Evolutionary conservation across 2,113 vertebrate genomes (phyloP), one percentile per base, ranked within the genome.

Genomic region (Tichodroma muraria): DNA sequence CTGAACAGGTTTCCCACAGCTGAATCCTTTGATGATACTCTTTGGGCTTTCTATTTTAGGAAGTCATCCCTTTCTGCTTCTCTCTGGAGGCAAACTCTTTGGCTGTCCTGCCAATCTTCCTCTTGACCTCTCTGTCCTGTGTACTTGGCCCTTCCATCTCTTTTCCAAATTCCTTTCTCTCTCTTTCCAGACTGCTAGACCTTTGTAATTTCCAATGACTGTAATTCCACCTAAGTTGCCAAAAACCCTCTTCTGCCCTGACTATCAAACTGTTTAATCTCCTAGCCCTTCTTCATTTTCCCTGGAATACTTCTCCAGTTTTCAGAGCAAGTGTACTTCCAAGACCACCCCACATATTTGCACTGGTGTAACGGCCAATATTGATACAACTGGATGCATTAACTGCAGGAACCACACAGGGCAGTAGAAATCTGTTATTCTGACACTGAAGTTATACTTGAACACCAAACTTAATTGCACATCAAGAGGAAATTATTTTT

Each of bases 1-100:
- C 82, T 85, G 89, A 84, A 97, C 94, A 97, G 94, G 96, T 97
- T 97, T 97, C 97, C 96, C 96, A 96, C 96, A 97, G 96, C 80
- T 90, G 76, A 96, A 93, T 93, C 73, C 80, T 97, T 97, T 97
- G 96, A 97, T 96, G 97, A 95, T 85, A 88, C 84, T 93, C 91
- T 95, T 88, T 94, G 42, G 88, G 70, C 64, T 95, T 96, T 91
- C 96, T 97, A 96, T 97, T 97, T 97, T 95, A 84, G 64, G 94
- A 94, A 91, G 40, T 38, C 88, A 88, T 96, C 73, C 89, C 75
- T 97, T 92, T 93, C 93, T 96, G 89, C 80, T 90, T 92, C 83
- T 96, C 97, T 95, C 96, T 96, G 80, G 96, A 94, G 96, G 87
- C 64, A 76, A 93, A 80, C 68, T 87, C 80, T 94, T 89, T 96